Conservation (phyloP, 2,888 invertebrate genomes). For the Drosophila rubida region DNA sequence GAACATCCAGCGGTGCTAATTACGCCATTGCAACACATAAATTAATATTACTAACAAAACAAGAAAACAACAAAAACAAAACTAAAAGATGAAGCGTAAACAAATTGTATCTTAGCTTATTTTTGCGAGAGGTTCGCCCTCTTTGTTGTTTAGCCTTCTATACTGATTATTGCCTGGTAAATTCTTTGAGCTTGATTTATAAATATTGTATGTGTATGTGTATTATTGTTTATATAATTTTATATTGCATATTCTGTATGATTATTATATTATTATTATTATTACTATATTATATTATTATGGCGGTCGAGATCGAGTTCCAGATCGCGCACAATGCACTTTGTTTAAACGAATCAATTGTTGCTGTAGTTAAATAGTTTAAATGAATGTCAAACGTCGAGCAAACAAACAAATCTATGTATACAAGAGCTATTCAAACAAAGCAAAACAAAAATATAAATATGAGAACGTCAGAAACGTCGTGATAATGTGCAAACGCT, state of each 20-base stretch:
- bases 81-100: constrained; percentile 4
- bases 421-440: constrained; percentile 9
- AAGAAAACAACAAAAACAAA: neutral
- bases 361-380: constrained; percentile 75
- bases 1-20: constrained; percentile 60
- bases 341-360: constrained; percentile 75
- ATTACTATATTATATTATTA: constrained; percentile 65
- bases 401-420: constrained; percentile 33
- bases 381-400: constrained; percentile 64
- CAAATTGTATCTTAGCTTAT: constrained; percentile 25
- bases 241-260: constrained; percentile 65
- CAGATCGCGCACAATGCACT: constrained; percentile 58
- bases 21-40: constrained; percentile 58
- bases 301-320: constrained; percentile 47
- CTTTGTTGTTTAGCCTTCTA: neutral
- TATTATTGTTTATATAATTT: constrained; percentile 77
- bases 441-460: constrained; percentile 27
- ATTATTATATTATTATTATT: constrained; percentile 58
- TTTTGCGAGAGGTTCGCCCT: neutral
- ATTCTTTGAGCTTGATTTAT: constrained; percentile 50
- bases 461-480: constrained; percentile 57
- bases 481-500: constrained; percentile 73
- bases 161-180: constrained; percentile 43
- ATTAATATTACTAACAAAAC: constrained; percentile 9
- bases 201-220: constrained; percentile 63